These are phyloP conservation scores for Camelus dromedarius DNA, from an alignment of 2,113 vertebrate species.

Conservation along the genomic window DNA sequence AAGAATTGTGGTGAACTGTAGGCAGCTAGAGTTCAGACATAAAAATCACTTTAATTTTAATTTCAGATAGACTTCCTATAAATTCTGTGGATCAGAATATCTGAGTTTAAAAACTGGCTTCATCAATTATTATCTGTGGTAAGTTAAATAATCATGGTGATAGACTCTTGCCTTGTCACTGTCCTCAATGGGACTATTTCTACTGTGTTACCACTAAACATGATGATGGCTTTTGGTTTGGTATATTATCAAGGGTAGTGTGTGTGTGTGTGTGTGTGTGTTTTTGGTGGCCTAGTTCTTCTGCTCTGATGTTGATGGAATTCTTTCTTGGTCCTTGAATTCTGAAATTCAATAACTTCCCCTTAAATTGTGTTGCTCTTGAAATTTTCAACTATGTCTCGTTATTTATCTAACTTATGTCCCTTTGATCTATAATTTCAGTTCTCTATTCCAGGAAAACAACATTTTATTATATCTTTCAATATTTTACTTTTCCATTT, in stretches of 20 bases:
- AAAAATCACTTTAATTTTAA: slow-evolving; percentile 72
- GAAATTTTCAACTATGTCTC: not conserved
- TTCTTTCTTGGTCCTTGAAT: not conserved
- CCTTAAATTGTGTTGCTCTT: not conserved
- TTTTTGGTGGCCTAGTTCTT: not conserved
- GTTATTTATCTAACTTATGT: not conserved
- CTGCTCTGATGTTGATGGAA: not conserved
- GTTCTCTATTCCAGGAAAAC: not conserved
- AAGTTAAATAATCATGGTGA: not conserved
- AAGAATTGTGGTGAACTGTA: slow-evolving; percentile 68
- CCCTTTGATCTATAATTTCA: not conserved
- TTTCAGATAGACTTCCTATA: slow-evolving; percentile 59
- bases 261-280: not conserved
- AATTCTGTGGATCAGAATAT: slow-evolving; percentile 19
- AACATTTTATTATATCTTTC: not conserved
- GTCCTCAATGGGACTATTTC: not conserved
- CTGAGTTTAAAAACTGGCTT: not conserved
- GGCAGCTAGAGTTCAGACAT: slow-evolving; percentile 61
- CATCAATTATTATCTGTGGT: not conserved
- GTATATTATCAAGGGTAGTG: not conserved
- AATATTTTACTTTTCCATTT: not conserved
- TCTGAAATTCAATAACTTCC: not conserved
- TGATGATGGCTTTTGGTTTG: not conserved
- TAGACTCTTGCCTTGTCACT: not conserved
- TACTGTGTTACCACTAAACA: not conserved